Base-by-base conservation (phyloP, 2,797 vertebrate species). In the Artibeus lituratus region DNA sequence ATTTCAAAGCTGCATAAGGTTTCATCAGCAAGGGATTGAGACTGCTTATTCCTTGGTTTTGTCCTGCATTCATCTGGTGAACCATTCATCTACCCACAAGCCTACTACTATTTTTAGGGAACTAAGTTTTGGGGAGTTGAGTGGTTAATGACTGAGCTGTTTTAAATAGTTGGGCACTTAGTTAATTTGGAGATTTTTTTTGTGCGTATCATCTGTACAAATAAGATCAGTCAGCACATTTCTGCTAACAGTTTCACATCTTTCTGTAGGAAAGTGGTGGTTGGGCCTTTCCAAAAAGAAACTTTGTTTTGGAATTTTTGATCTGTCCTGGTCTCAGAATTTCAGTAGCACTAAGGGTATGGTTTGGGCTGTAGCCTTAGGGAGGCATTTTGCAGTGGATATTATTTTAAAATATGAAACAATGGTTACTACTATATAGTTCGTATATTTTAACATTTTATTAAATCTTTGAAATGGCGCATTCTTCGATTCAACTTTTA, bases 91-190 rank as follows among this genome's bases (percentile, higher is more conserved):
- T 89, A 42, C 70, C 39, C 37, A 80, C 49, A 87, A 57, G 29
- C 44, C 81, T 51, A 67, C 7, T 89, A 35, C 55, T 96, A 7
- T 93, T 94, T 96, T 97, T 92, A 93, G 53, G 84, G 21, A 15
- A 70, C 87, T 86, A 1, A 42, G 7, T 95, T 92, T 95, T 92
- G 89, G 59, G 35, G 90, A 65, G 29, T 85, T 90, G 77, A 94
- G 24, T 96, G 37, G 86, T 91, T 93, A 95, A 72, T 94, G 90
- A 94, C 47, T 67, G 73, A 90, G 70, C 55, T 84, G 26, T 92
- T 96, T 90, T 91, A 94, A 90, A 94, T 87, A 91, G 80, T 87
- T 94, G 88, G 49, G 22, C 47, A 77, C 35, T 95, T 95, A 94
- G 86, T 95, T 97, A 90, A 90, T 96, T 90, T 90, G 72, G 89